Percentiles rank a stretch among this genome's conserved stretches.
These are phyloP conservation scores for Achatina immaculata DNA, from an alignment of 1,140 invertebrate genomes.

Conservation along the genomic window DNA sequence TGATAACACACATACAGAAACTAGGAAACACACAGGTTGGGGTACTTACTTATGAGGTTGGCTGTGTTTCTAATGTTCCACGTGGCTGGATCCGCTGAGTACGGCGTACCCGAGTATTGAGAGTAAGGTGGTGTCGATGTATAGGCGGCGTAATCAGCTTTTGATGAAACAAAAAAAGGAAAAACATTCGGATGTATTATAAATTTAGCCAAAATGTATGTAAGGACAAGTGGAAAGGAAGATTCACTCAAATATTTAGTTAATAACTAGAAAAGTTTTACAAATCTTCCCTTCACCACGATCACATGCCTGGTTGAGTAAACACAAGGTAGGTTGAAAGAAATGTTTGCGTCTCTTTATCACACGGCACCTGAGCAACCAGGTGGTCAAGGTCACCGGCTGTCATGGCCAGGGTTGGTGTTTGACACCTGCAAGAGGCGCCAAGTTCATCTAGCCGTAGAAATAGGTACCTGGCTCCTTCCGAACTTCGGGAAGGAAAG, in stretches of 20 bases:
- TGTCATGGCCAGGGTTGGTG: too few species aligned
- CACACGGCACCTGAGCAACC: too few species aligned
- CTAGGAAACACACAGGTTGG: too few species aligned
- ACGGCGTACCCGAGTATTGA: constrained; percentile 14
- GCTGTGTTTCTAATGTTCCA: constrained; percentile 8
- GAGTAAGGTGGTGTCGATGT: constrained; percentile 18
- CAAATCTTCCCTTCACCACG: not conserved
- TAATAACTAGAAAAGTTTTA: not conserved
- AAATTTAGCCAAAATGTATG: too few species aligned
- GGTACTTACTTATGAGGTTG: constrained; percentile 26
- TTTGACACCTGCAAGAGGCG: too few species aligned
- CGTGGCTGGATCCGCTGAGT: not conserved
- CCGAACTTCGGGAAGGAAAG: too few species aligned
- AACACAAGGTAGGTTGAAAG: not conserved
- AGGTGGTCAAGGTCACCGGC: too few species aligned
- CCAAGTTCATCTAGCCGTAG: too few species aligned
- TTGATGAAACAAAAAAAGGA: not conserved
- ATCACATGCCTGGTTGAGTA: not conserved
- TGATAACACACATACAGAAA: too few species aligned
- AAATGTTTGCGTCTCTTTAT: too few species aligned
- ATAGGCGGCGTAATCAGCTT: constrained; percentile 18
- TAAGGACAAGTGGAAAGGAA: too few species aligned
- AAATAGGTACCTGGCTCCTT: too few species aligned
- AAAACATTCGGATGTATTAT: not conserved
- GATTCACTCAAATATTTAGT: not conserved